Base-by-base conservation (phyloP, 2,113 vertebrate genomes). In the Pardalotus punctatus region DNA sequence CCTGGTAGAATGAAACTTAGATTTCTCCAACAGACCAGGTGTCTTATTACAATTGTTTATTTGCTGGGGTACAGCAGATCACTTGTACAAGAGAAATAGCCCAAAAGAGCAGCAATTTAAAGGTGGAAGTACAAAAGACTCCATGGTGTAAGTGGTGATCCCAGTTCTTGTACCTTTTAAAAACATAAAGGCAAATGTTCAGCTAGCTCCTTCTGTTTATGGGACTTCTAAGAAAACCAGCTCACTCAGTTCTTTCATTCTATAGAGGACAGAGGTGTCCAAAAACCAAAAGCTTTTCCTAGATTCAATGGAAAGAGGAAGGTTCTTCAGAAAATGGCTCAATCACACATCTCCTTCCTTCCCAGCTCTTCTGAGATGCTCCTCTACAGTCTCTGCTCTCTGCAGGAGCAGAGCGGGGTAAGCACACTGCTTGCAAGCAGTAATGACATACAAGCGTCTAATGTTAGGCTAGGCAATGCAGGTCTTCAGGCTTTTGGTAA, bases 331-430 rank as follows among this genome's bases (percentile, higher is more conserved):
- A 67, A 79, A 50, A 78, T 5, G 19, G 19, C 43, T 90, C 28
- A 31, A 16, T 20, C 8, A 10, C 25, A 38, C 0, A 0, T 22
- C n/a, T 43, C 20, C 38, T 40, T 43, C 47, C 48, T 40, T 43
- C 47, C 48, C 16, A 88, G 51, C 14, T 23, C 38, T 88, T 47
- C 40, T 13, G 28, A 79, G 29, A 15, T 45, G 38, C 51, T 57
- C 7, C 48, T 12, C 70, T 43, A 43, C 16, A 79, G 58, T 24
- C 31, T 29, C 38, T 48, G 51, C n/a, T 65, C 40, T 21, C 65
- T 36, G 28, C 23, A 67, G 19, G 21, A 66, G 9, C 6, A 40
- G 3, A 57, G 19, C 47, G 48, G 31, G 24, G 10, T 1, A 0
- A 74, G 25, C 66, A 91, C 15, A 4, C 11, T 69, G 42, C 23